phyloP scores from a whole-genome alignment of 2,797 vertebrate species.

The Dryobates pubescens region DNA sequence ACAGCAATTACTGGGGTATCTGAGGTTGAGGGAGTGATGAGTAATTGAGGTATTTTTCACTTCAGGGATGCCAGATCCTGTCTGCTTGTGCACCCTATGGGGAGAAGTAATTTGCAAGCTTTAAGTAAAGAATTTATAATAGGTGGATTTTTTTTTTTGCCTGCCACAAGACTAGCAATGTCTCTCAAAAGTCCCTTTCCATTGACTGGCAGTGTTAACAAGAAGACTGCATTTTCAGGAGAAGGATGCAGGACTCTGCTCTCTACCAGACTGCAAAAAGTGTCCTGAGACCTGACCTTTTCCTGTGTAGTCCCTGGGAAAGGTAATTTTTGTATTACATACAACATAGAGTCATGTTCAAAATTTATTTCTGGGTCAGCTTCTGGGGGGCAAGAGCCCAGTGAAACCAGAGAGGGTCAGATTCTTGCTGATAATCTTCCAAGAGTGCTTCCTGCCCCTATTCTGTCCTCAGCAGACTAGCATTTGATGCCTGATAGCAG shows the following conservation, averaged over 20 bases:
- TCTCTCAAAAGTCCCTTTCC: not conserved
- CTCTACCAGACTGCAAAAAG: not conserved
- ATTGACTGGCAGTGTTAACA: not conserved
- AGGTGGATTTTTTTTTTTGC: not conserved
- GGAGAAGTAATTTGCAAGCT: slow-evolving; percentile 26
- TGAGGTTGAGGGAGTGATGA: slow-evolving; percentile 69
- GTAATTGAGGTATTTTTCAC: slow-evolving; percentile 59
- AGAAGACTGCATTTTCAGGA: not conserved
- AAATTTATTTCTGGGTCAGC: not conserved
- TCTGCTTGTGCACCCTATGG: not conserved
- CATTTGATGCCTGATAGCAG: slow-evolving; percentile 40
- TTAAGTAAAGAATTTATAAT: slow-evolving; percentile 10
- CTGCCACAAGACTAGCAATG: not conserved
- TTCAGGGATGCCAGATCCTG: slow-evolving; percentile 45
- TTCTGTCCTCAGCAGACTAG: not conserved
- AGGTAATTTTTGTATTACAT: not conserved
- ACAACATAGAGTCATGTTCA: not conserved
- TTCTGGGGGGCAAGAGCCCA: not conserved
- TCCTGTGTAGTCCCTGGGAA: not conserved
- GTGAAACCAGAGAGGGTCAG: not conserved
- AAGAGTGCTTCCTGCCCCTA: not conserved
- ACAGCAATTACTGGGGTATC: slow-evolving; percentile 62
- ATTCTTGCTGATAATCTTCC: not conserved
- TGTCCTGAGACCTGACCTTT: not conserved
- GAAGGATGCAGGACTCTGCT: not conserved